Evolutionary conservation across 2,888 invertebrate genomes (phyloP).

Genomic region (Hirtodrosophila trivittata): DNA sequence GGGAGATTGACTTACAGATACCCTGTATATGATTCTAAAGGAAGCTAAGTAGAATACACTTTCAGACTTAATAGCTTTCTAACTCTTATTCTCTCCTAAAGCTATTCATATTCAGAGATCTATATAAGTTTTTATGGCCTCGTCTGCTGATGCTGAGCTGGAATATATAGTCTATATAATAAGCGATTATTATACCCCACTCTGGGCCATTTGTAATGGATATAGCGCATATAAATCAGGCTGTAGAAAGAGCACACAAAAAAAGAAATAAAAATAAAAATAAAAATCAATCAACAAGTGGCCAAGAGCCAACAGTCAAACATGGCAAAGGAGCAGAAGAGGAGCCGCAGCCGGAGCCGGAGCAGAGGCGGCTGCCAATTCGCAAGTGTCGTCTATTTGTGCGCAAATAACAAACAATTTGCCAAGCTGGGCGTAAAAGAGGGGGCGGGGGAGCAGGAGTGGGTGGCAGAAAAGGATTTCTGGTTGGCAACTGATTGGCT

Average conservation of each 20-base stretch:
- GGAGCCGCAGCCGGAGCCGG: background rate
- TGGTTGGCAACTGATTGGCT: constrained; percentile 33
- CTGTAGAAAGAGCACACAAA: constrained; percentile 3
- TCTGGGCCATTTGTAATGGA: constrained; percentile 10
- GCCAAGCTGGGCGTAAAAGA: background rate
- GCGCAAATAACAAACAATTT: constrained; percentile 46
- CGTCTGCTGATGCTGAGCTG: no score
- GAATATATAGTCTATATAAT: no score
- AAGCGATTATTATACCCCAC: no score
- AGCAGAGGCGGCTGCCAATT: constrained; percentile 29
- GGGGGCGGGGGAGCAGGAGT: background rate
- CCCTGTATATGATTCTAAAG: no score
- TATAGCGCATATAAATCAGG: constrained; percentile 1
- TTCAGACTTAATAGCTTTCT: no score
- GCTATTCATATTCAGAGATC: no score
- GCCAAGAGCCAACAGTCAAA: constrained; percentile 20
- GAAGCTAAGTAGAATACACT: no score
- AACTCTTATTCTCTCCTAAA: no score
- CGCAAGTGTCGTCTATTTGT: constrained; percentile 47
- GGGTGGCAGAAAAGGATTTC: constrained; percentile 10
- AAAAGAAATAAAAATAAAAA: constrained; percentile 42
- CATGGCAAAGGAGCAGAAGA: background rate
- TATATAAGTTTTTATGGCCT: no score
- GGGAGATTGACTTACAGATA: no score
- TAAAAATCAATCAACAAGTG: constrained; percentile 76